Base-by-base conservation (phyloP, 2,888 invertebrate genomes). In the Hypomecis atomaria region DNA sequence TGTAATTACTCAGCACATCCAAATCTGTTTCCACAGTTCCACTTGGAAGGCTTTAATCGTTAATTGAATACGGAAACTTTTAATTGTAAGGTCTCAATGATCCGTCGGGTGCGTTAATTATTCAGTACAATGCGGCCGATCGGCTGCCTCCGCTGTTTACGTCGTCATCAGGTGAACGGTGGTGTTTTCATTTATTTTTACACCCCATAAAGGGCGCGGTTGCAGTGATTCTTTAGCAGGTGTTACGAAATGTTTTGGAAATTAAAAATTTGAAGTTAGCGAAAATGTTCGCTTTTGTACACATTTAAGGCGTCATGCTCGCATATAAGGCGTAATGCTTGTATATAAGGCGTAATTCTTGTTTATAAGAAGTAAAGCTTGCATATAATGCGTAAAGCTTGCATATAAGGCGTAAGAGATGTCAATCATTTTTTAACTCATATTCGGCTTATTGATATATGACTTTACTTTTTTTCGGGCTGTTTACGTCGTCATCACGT, bases 81-180 rank as follows among this genome's bases (percentile, higher is more conserved):
- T 82, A 85, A 85, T 85, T 83, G 85, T 83, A 78, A 82, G 78
- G 77, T 79, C 79, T 83, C 82, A 82, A 87, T 87, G 87, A 85
- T 85, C 80, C 83, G 45, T 23, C 50, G 38, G 43, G 42, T 52
- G 58, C 77, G 70, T 81, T 88, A 87, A 88, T 87, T 88, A 89
- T 87, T 86, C 83, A 84, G 71, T 72, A 80, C 80, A 79, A 81
- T 80, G 77, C 72, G 74, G 73, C 72, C 70, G 75, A 82, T 82
- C 72, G 74, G 70, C 71, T 73, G 73, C 73, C 74, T 74, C 71
- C 69, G 49, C 71, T 78, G 73, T 79, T 78, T 77, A 71, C 71
- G 70, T 62, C 67, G 64, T 47, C 48, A 55, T 56, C 59, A 47
- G 44, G 54, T 58, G 58, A 58, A 58, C 63, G 48, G 54, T 33